These are phyloP conservation scores for Callyntrura guangdongensis DNA, from an alignment of 2,888 invertebrate species.

Conservation along the genomic window DNA sequence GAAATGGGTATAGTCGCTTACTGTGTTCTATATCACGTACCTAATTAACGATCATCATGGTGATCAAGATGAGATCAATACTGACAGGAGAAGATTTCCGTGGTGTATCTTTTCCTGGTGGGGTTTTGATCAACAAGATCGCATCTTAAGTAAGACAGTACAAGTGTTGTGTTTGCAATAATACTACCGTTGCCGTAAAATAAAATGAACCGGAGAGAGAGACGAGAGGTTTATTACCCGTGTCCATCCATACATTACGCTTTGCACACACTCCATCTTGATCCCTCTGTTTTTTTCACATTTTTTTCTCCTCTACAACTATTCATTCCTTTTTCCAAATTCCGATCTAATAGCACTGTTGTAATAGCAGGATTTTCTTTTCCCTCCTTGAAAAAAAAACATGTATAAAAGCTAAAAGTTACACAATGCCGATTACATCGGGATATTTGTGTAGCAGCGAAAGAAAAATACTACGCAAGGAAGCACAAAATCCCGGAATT, in stretches of 20 bases:
- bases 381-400: not conserved
- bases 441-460: not conserved
- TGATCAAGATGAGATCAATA: no score
- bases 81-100: no score
- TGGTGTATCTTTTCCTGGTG: no score
- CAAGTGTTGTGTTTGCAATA: not conserved
- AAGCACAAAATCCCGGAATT: conserved; percentile 32
- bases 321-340: not conserved
- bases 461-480: conserved; percentile 34
- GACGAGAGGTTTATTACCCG: conserved; percentile 18
- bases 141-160: not conserved
- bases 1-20: no score
- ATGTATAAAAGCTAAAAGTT: not conserved
- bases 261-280: no score
- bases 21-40: no score
- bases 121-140: no score
- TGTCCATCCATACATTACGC: conserved; percentile 36
- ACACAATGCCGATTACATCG: conserved; percentile 24
- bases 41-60: not conserved
- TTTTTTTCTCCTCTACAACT: conserved; percentile 6
- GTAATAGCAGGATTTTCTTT: conserved; percentile 9
- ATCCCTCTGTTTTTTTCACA: not conserved
- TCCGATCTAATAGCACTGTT: conserved; percentile 19
- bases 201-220: conserved; percentile 37
- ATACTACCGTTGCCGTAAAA: not conserved